Conservation (phyloP, 53 echinoderm and acorn worm species). For the Astropecten irregularis region DNA sequence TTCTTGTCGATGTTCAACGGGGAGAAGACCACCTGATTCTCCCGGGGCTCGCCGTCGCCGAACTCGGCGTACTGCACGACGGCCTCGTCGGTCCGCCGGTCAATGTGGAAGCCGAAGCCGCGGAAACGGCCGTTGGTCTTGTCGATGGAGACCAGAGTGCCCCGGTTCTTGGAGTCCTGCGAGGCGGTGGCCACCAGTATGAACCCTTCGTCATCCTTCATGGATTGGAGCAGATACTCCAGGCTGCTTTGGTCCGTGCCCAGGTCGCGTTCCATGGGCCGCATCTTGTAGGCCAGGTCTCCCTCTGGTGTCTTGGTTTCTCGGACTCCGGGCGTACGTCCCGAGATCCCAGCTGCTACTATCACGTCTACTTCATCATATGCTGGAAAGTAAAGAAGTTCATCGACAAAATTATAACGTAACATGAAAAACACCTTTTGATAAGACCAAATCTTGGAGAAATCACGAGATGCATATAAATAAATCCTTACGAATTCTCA, state of each 20-base stretch:
- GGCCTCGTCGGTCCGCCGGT: constrained; percentile 61
- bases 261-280: constrained; percentile 72
- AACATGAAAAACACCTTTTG: not conserved
- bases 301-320: constrained; percentile 70
- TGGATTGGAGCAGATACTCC: constrained; percentile 57
- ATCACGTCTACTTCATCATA: constrained; percentile 70
- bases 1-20: constrained; percentile 29
- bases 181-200: constrained; percentile 60
- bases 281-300: constrained; percentile 75
- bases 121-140: constrained; percentile 4
- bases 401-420: not conserved
- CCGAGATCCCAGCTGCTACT: constrained; percentile 74
- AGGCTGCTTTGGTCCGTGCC: constrained; percentile 53
- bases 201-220: constrained; percentile 68
- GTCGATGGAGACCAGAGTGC: constrained; percentile 77
- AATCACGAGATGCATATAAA: not conserved
- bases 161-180: constrained; percentile 67
- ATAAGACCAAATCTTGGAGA: not conserved
- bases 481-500: too few species aligned
- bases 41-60: constrained; percentile 10
- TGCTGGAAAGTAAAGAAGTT: constrained; percentile 3
- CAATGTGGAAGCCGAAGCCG: constrained; percentile 69
- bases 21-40: constrained; percentile 37
- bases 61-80: constrained; percentile 61
- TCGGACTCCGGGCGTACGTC: constrained; percentile 71